Base-by-base conservation (phyloP, 2,888 invertebrate species). In the Eristalis pertinax region DNA sequence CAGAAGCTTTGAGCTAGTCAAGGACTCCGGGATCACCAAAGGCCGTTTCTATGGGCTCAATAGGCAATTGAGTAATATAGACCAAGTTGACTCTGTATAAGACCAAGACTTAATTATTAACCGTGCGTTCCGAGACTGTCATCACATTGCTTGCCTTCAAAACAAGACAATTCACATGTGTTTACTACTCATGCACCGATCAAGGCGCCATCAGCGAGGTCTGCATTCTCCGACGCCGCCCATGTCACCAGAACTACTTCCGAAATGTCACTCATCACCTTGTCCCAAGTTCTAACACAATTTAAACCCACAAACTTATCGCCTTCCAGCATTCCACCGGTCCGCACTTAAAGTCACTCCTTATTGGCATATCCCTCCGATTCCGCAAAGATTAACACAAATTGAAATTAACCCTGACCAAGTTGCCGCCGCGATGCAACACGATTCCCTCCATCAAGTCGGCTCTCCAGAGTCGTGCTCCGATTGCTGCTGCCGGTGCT, bases 361-460 rank as follows among this genome's bases (percentile, higher is more conserved):
- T 8, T 8, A 19, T 19, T 19, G 43, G 15, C n/a, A 43, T n/a
- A n/a, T 43, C 43, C 50, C 19, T 50, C 2, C 8, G 7, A 19
- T 19, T 19, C 19, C 19, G 19, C 50, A 50, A 19, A 50, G 50
- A 50, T 50, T 50, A 50, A 50, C 50, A 29, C 75, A 43, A 35
- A 60, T 50, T 70, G 64, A 19, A 50, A 19, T 50, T 19, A 50
- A 50, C 50, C 50, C 50, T 19, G 50, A 50, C 50, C 50, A 50
- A 50, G 50, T 19, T 19, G 8, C 4, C n/a, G n/a, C 50, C 50
- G n/a, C 4, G 50, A 50, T 19, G 35, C 78, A 78, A 64, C 22
- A 56, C 32, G 72, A 65, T 19, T 22, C 29, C 41, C 50, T 73
- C 77, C 22, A 43, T 72, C 50, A 69, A 43, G 38, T 50, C 29